Evolutionary conservation across 2,888 invertebrate genomes (phyloP), one percentile per base, ranked within the genome.

Genomic region (Andrena haemorrhoa): DNA sequence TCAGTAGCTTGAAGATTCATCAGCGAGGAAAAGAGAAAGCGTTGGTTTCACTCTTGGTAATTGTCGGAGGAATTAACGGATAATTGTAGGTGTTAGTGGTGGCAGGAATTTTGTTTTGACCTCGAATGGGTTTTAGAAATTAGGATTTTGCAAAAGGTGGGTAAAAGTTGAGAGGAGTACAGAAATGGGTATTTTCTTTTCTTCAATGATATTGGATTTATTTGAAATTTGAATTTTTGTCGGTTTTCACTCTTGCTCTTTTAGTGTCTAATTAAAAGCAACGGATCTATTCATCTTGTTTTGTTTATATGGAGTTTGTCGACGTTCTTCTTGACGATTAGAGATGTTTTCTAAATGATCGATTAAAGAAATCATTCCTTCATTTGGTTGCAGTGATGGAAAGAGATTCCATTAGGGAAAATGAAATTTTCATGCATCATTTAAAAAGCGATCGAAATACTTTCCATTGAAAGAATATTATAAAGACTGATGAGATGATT

Each of bases 11-110:
- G 10, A 23, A 7, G 7, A 12, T 58, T 29, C 64, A 65, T 70
- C 71, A 58, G 23, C 58, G 16, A 65, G 35, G 7, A 65, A n/a
- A 79, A 69, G 76, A 68, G 82, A 78, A 80, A 83, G 82, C 58
- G 6, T 20, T 51, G 16, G 41, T 82, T 79, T 81, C 74, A 60
- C 81, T 74, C 47, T 64, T 35, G 29, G 33, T 64, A 82, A 75
- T 75, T 80, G 71, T 53, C 56, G 26, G 23, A 23, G 7, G 33
- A 35, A 72, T 70, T 75, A 68, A 64, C 23, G 23, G 23, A n/a
- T 66, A 73, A 78, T 68, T 66, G 31, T 31, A 10, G 12, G 7
- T 16, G 33, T 16, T 35, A 61, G 8, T 51, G 20, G 41, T 47
- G 71, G 60, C 56, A 56, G 56, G 47, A 26, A 56, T 64, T 64